Conservation (phyloP, 2,797 vertebrate species). For the Pantherophis alleghaniensis region DNA sequence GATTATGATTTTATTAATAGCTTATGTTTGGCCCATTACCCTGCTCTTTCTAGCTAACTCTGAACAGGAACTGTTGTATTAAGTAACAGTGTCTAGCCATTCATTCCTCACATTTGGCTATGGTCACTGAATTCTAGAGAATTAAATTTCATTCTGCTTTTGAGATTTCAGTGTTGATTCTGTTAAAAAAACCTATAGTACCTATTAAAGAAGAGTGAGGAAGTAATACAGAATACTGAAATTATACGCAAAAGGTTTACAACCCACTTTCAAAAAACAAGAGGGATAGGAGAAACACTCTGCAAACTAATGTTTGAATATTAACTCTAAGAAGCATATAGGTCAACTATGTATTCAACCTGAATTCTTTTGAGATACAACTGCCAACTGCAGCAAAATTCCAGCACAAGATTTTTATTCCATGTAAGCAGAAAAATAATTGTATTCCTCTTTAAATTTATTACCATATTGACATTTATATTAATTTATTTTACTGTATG, state of each 20-base stretch:
- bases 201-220: neutral
- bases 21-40: neutral
- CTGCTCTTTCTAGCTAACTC: neutral
- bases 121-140: conserved; percentile 24
- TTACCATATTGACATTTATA: conserved; percentile 70
- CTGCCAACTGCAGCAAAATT: conserved; percentile 67
- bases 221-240: neutral
- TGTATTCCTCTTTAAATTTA: conserved; percentile 63
- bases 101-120: neutral
- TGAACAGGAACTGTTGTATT: neutral
- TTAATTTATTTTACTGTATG: conserved; percentile 64
- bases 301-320: neutral
- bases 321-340: neutral
- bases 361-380: conserved; percentile 44
- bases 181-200: neutral
- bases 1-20: conserved; percentile 3
- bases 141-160: neutral
- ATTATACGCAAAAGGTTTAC: neutral
- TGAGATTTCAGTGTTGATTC: neutral
- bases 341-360: conserved; percentile 32
- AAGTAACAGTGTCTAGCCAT: conserved; percentile 11
- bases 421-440: conserved; percentile 66
- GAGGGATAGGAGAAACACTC: neutral
- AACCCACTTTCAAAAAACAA: neutral
- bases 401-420: conserved; percentile 68